phyloP scores from a whole-genome alignment of 1,140 invertebrate genomes.

The Meloidogyne chitwoodi region DNA sequence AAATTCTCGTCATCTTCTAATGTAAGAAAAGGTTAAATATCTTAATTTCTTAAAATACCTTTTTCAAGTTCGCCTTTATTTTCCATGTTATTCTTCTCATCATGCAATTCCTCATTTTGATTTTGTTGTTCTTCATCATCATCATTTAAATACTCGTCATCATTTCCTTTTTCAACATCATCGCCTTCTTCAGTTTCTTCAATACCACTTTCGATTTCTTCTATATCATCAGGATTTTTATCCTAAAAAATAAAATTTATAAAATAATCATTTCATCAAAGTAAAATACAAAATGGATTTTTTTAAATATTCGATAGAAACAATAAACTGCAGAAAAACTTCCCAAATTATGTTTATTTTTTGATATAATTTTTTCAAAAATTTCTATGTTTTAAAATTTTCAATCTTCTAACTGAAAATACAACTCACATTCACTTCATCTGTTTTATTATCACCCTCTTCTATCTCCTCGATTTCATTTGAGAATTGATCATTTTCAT shows the following conservation, averaged over 20 bases:
- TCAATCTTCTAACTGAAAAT: neutral
- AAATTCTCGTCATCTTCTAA: neutral
- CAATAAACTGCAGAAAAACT: too few species aligned
- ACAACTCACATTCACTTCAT: constrained; percentile 37
- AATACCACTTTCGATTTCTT: neutral
- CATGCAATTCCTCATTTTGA: constrained; percentile 8
- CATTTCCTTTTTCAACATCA: neutral
- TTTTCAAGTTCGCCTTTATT: neutral
- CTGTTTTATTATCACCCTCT: constrained; percentile 64
- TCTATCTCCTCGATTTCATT: constrained; percentile 62
- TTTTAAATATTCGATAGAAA: too few species aligned
- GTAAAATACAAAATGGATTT: too few species aligned
- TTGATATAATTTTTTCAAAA: too few species aligned
- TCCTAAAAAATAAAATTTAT: too few species aligned
- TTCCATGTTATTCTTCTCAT: constrained; percentile 3
- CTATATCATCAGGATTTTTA: constrained; percentile 1
- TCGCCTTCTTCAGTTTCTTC: constrained; percentile 27
- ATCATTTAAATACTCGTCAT: neutral
- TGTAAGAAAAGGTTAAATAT: neutral
- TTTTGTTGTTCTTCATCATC: neutral
- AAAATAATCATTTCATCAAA: too few species aligned
- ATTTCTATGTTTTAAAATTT: too few species aligned
- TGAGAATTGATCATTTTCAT: constrained; percentile 60
- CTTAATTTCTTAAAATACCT: neutral
- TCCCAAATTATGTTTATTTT: too few species aligned